Evolutionary conservation across 2,113 vertebrate species (phyloP).

Genomic region (Vidua macroura): DNA sequence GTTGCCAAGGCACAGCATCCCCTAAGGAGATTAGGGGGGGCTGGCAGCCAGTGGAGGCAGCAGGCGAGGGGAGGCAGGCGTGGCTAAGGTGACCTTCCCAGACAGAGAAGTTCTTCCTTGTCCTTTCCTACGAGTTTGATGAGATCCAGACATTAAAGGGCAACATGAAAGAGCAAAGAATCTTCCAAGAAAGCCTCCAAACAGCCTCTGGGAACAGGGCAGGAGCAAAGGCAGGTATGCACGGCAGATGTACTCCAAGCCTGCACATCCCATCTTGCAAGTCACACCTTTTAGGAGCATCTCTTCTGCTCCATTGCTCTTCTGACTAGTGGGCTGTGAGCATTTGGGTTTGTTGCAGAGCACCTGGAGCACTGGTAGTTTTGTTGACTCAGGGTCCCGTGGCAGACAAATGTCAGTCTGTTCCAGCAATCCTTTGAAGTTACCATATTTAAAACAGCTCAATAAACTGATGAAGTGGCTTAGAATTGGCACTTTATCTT

Average conservation of each 20-base stretch:
- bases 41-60: slow-evolving; percentile 60
- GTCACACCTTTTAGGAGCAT: background rate
- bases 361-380: background rate
- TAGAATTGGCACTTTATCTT: background rate
- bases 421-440: background rate
- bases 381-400: background rate
- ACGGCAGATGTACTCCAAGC: background rate
- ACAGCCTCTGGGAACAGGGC: background rate
- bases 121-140: background rate
- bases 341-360: background rate
- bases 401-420: background rate
- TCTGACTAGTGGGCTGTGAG: background rate
- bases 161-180: background rate
- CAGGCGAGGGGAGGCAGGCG: background rate
- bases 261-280: background rate
- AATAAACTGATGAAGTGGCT: slow-evolving; percentile 31
- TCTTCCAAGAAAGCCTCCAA: background rate
- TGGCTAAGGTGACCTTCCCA: slow-evolving; percentile 27
- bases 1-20: slow-evolving; percentile 77
- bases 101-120: background rate
- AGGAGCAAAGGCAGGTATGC: background rate
- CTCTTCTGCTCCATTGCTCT: background rate
- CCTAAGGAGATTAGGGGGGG: slow-evolving; percentile 56
- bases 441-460: slow-evolving; percentile 1
- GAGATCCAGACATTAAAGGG: background rate